Base-by-base conservation (phyloP, 2,888 invertebrate genomes). In the Euclidia mi region DNA sequence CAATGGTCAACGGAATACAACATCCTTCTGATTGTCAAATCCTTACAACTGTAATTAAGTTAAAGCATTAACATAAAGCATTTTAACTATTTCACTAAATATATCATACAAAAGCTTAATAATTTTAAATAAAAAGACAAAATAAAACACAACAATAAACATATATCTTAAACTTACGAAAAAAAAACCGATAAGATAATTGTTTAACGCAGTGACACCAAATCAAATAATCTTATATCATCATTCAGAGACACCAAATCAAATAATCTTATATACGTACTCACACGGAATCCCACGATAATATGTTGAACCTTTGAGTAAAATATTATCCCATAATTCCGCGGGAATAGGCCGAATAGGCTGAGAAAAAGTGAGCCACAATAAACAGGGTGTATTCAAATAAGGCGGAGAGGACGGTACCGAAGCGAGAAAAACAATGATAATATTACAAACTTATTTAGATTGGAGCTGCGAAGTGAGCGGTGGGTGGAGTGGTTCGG, bases 361-460 rank as follows among this genome's bases (percentile, higher is more conserved):
- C 78, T 72, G 70, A 76, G 70, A 78, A 81, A 82, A 81, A 83
- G 79, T 79, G 84, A 84, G 82, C 82, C 82, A 87, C 90, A 91
- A 90, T 91, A 91, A 89, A 91, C 90, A 90, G 90, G 88, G 87
- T 76, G 86, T 92, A 92, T 92, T 92, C 92, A 92, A 92, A 92
- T 92, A 89, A 91, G 84, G 73, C 71, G 77, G 44, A 34, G 44
- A 29, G 41, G 38, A 32, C 48, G 65, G 62, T 7, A 74, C 82
- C 75, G 48, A 38, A 74, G 72, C 63, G 82, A 81, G 82, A 69
- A 83, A 89, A 90, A 92, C 91, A 92, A 91, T 91, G 90, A 92
- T 92, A 89, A 92, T 91, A 90, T 92, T 89, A 90, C 91, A 90
- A 91, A 90, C 84, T 91, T 91, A 88, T 91, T 92, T 91, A 87